Evolutionary conservation across 1,140 invertebrate genomes (phyloP), one percentile per base, ranked within the genome.

Genomic region (Trichonephila clavata): DNA sequence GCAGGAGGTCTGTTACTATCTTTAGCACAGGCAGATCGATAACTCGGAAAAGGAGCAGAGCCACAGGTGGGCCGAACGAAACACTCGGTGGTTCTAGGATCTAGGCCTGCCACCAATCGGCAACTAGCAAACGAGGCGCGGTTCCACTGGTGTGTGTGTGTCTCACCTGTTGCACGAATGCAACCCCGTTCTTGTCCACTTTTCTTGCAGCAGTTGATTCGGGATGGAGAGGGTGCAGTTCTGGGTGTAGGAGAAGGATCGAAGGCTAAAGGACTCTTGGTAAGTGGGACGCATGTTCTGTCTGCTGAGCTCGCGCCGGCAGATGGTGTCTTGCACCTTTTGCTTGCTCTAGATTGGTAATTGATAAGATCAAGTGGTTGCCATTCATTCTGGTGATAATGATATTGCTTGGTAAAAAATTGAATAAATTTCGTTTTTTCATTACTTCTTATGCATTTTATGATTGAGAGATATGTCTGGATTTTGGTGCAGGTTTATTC

Each of bases 1-100:
- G 77, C 89, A 80, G 89, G 89, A 90, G 89, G 68, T 27, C 68
- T 57, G 89, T 90, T 90, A 90, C 89, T 90, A 90, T 90, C 65
- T 90, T 90, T 90, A 90, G 89, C 88, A 27, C 89, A 24, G 50
- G 21, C 68, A 24, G 89, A 90, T 88, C 86, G 86, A 88, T 88
- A 88, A 21, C 32, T n/a, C 61, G 39, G 39, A 50, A 83, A 83
- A 83, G 50, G 81, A 39, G 59, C 43, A 71, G 89, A 90, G 89
- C 89, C 89, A 90, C 89, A 90, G 89, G 89, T 90, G 89, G 89
- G 68, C 24, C 24, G 27, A 14, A 50, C 43, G 65, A 68, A 68
- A 68, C 24, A 50, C 21, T 57, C 81, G 57, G 43, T n/a, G n/a
- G 57, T 68, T 68, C 86, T 71, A 71, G 86, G 63, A 88, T 65